Evolutionary conservation across 2,797 vertebrate species (phyloP).

Genomic region (Hemibagrus guttatus): DNA sequence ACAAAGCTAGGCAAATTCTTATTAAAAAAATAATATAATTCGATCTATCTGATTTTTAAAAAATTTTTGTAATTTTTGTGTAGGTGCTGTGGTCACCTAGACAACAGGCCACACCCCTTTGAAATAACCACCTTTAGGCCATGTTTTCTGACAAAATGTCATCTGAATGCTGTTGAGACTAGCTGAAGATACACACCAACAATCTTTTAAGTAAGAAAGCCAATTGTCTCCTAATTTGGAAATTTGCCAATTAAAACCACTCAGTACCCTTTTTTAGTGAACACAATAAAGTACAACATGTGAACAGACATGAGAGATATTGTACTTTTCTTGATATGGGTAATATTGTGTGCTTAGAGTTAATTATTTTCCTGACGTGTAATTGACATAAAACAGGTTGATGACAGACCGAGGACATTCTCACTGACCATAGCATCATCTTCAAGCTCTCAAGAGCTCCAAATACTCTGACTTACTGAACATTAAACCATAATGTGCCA

Average conservation of each 20-base stretch:
- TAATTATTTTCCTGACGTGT: not conserved
- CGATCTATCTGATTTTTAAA: not conserved
- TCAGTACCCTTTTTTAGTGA: not conserved
- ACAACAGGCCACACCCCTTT: not conserved
- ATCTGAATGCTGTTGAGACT: not conserved
- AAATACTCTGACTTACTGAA: not conserved
- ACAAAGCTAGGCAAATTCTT: not conserved
- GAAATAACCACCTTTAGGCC: not conserved
- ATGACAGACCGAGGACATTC: not conserved
- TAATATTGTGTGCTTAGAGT: not conserved
- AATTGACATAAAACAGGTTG: not conserved
- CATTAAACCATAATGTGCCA: not conserved
- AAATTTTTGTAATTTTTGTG: too few species aligned
- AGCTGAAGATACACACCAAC: not conserved
- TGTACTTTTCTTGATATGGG: not conserved
- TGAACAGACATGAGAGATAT: not conserved
- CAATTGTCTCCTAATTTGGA: not conserved
- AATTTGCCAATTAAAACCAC: not conserved
- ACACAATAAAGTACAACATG: not conserved
- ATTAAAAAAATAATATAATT: not conserved
- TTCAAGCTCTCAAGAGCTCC: not conserved
- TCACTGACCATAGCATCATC: not conserved
- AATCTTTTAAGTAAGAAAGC: not conserved
- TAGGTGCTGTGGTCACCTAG: not conserved
- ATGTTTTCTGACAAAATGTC: not conserved